A percentile compares a stretch with the other conserved stretches of the same genome.
Conservation (phyloP, 1,140 invertebrate species). For the Drosophila takahashii region DNA sequence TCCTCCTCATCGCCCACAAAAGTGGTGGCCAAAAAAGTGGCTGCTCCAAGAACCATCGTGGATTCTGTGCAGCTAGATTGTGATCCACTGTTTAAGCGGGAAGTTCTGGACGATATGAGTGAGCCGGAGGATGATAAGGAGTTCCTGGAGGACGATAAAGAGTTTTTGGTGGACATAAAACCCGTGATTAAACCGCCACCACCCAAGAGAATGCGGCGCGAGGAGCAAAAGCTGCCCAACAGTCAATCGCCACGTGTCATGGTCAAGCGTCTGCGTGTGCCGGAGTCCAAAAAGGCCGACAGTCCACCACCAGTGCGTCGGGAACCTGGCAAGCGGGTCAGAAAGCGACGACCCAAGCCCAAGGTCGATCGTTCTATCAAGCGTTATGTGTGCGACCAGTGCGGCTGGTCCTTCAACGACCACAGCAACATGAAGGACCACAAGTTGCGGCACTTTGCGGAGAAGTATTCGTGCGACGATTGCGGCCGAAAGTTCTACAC, state of each 20-base stretch:
- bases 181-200: not conserved
- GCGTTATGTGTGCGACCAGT: slow-evolving; percentile 61
- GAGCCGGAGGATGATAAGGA: not conserved
- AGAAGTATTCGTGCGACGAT: slow-evolving; percentile 42
- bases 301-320: not conserved
- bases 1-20: no score
- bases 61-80: not conserved
- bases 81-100: slow-evolving; percentile 16
- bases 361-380: slow-evolving; percentile 34
- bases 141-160: not conserved
- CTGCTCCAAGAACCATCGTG: no score
- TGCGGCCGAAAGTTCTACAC: slow-evolving; percentile 58
- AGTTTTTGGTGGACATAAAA: not conserved
- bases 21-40: no score
- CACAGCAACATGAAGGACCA: slow-evolving; percentile 64
- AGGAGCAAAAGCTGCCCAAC: not conserved
- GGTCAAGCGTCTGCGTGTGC: slow-evolving; percentile 19
- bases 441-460: slow-evolving; percentile 47
- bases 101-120: not conserved
- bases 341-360: not conserved
- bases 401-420: slow-evolving; percentile 61
- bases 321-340: not conserved
- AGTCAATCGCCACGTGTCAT: slow-evolving; percentile 26
- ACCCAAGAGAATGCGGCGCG: not conserved
- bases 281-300: not conserved